Base-by-base conservation (phyloP, 2,113 vertebrate species). In the Hyla sarda region DNA sequence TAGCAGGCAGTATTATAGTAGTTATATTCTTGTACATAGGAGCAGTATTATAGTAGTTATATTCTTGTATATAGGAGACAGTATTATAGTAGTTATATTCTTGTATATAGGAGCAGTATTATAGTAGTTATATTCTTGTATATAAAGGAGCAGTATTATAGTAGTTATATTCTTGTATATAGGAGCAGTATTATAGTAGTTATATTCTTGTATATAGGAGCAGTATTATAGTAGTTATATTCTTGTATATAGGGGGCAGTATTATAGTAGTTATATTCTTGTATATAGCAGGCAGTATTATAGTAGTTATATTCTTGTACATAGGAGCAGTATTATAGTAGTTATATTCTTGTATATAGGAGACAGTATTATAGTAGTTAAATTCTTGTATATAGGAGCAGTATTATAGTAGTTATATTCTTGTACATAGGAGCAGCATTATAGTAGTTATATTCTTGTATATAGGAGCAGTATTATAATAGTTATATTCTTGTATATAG, bases 51-150 rank as follows among this genome's bases (percentile, higher is more conserved):
- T 60, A 60, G 56, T 60, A 60, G 56, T 60, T 60, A 60, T 60
- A 60, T 60, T 60, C 23, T n/a, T 60, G 56, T 60, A 60, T 11
- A 60, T 60, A 60, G 56, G 23, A 11, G 16, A 23, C n/a, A 60
- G 56, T 60, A 60, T 60, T 60, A 60, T 60, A 60, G 56, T 60
- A 60, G 56, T 60, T 60, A 60, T 60, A 60, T 60, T 60, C 56
- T 25, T 60, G 56, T 60, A 60, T 13, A 60, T 60, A 60, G 8
- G 56, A 60, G n/a, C 10, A 60, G 56, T 60, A 60, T 60, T 60
- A 60, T 60, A 60, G 56, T 60, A 60, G 56, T 60, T 60, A 60
- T 60, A 60, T 60, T 60, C 56, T 25, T 60, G 56, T 60, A 60
- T 11, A 60, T 60, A n/a, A n/a, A 60, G 56, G 56, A 11, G 56